Evolutionary conservation across 2,113 vertebrate species (phyloP), one percentile per base, ranked within the genome.

Genomic region (Chaetops frenatus): DNA sequence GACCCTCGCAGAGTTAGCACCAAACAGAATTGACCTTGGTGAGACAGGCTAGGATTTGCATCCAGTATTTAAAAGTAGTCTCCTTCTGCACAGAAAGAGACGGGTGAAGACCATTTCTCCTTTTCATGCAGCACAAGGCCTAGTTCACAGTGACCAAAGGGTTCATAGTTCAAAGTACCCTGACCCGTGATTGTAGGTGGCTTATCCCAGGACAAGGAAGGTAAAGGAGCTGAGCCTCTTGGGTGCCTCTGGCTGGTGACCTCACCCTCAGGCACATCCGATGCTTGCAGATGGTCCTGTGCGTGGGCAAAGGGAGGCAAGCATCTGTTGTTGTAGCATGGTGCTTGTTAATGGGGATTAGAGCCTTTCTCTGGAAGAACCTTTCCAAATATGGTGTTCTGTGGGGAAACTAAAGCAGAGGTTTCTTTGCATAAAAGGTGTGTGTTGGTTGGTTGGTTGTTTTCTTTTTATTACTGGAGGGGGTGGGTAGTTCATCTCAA

Each of bases 181-280:
- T 44, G 20, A 56, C 19, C 5, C 0, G 0, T 22, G 14, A 38
- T 8, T 74, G 0, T 15, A 12, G 42, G 19, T 27, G 40, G 17
- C 38, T 40, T 42, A 33, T 47, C 33, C 20, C 33, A 44, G 20
- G 33, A 40, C 6, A 67, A 45, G 44, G 25, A 61, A 48, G 14
- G 38, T 9, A 27, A 42, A 15, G 22, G 2, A 29, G 13, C 10
- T 33, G 20, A 58, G 18, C 44, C 40, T 87, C 35, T 42, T 60
- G 35, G 36, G 54, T 65, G 24, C n/a, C 47, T 58, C 54, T 62
- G 72, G 10, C 58, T 85, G 81, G 36, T 22, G 25, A 11, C 28
- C 35, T 81, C 6, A 1, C 15, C 33, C 31, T 42, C 35, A 20
- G 42, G n/a, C 25, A n/a, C 45, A 35, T 36, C 45, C 23, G 25